Base-by-base conservation (phyloP, 1,140 invertebrate species). In the Phymastichus coffea region DNA sequence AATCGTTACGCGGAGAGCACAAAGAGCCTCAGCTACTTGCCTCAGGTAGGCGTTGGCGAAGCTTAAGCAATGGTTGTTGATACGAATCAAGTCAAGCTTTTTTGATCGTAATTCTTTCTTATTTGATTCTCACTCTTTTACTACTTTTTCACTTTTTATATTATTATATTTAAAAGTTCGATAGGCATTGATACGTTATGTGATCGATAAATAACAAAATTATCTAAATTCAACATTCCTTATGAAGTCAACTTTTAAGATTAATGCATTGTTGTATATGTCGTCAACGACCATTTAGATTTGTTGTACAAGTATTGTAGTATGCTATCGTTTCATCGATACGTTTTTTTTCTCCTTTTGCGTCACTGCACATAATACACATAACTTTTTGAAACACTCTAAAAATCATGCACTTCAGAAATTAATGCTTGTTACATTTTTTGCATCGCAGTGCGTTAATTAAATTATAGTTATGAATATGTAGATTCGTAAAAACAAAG, bases 1-100 rank as follows among this genome's bases (percentile, higher is more conserved):
- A 94, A 94, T 82, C 86, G 89, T 66, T 94, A 93, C 77, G 91
- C 92, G n/a, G 93, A 95, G 80, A 93, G 90, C 76, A 94, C 93
- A 15, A 92, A 93, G 77, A 94, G 91, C 77, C 86, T 95, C 66
- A 92, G 90, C 64, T 95, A 92, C 78, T 82, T 95, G 71, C 92
- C 92, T 65, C 91, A 93, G 88, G 90, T 92, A 86, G 82, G 76
- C 65, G 65, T 79, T 71, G 78, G 73, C 63, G 65, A 68, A 66
- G 71, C 70, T 66, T 69, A 68, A 69, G 49, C 56, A 53, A 64
- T n/a, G n/a, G n/a, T n/a, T n/a, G n/a, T n/a, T n/a, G n/a, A n/a
- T 3, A 4, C n/a, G 52, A 56, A 52, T 41, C 14, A 43, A 55
- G 17, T 8, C 17, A 3, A 26, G 17, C 28, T 8, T 41, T 40